A percentile compares a stretch with the other conserved stretches of the same genome.
These are phyloP conservation scores for Drosophila mauritiana DNA, from an alignment of 1,140 invertebrate genomes.

Conservation along the genomic window DNA sequence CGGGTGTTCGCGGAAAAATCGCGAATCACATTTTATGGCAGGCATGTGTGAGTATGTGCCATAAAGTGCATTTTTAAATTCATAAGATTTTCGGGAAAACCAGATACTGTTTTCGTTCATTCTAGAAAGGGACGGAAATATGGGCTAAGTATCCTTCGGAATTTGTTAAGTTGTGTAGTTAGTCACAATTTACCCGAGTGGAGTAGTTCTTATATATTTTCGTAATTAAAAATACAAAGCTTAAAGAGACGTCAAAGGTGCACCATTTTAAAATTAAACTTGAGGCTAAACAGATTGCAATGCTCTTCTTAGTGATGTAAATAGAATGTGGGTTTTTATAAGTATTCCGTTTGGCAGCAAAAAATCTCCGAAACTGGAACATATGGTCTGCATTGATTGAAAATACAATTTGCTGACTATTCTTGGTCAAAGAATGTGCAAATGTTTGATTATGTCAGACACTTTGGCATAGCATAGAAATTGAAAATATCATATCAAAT, in stretches of 20 bases:
- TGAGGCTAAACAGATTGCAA: constrained; percentile 24
- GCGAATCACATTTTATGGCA: constrained; percentile 70
- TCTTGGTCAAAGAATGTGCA: constrained; percentile 60
- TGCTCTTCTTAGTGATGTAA: constrained; percentile 21
- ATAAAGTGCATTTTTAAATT: constrained; percentile 77
- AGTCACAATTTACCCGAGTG: background rate
- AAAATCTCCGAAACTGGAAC: constrained; percentile 8
- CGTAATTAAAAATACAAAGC: constrained; percentile 16
- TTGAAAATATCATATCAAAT: constrained; percentile 70
- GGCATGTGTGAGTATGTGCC: constrained; percentile 51
- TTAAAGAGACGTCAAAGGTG: constrained; percentile 55
- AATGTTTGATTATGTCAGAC: constrained; percentile 32
- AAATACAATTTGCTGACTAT: constrained; percentile 38
- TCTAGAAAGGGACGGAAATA: constrained; percentile 3
- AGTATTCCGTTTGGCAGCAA: constrained; percentile 13
- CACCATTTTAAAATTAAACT: constrained; percentile 25
- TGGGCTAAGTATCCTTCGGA: background rate
- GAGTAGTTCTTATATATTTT: constrained; percentile 27
- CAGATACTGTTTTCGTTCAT: constrained; percentile 71
- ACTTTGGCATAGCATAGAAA: constrained; percentile 43
- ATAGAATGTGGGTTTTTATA: background rate
- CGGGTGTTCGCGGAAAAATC: constrained; percentile 66
- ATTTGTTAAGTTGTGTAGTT: background rate
- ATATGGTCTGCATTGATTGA: constrained; percentile 25
- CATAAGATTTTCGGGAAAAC: constrained; percentile 83